These are phyloP conservation scores for Tetrao urogallus DNA, from an alignment of 2,113 vertebrate genomes.

Conservation along the genomic window DNA sequence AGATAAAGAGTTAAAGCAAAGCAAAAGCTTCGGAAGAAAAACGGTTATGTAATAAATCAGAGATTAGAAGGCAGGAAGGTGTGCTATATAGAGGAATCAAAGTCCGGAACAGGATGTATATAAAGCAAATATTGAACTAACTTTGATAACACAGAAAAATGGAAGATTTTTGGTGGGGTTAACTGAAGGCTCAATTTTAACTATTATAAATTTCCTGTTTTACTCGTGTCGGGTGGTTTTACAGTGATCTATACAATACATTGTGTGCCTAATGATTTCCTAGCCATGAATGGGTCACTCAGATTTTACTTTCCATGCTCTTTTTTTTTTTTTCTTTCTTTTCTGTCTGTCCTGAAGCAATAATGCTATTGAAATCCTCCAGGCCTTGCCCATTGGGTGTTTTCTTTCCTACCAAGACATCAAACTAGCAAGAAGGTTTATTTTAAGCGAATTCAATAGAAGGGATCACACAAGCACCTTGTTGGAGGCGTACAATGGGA, in stretches of 20 bases:
- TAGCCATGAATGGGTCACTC: constrained; percentile 41
- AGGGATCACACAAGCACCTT: constrained; percentile 63
- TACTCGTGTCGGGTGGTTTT: not conserved
- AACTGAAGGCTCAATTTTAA: not conserved
- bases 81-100: constrained; percentile 52
- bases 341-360: constrained; percentile 24
- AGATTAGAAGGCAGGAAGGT: constrained; percentile 66
- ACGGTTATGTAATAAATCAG: not conserved
- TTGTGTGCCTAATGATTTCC: constrained; percentile 66
- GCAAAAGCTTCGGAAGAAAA: not conserved
- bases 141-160: constrained; percentile 68
- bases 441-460: constrained; percentile 70
- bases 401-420: constrained; percentile 71
- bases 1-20: constrained; percentile 66
- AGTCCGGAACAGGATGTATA: constrained; percentile 75
- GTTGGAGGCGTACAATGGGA: constrained; percentile 49
- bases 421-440: constrained; percentile 53
- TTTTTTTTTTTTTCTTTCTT: not conserved
- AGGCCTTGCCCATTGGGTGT: constrained; percentile 64
- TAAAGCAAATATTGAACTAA: constrained; percentile 70
- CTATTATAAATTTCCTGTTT: constrained; percentile 57
- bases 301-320: constrained; percentile 24
- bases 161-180: constrained; percentile 57
- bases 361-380: constrained; percentile 60
- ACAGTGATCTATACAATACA: constrained; percentile 51